phyloP scores from a whole-genome alignment of 2,113 vertebrate genomes.

The Myrmophylax atrothorax region DNA sequence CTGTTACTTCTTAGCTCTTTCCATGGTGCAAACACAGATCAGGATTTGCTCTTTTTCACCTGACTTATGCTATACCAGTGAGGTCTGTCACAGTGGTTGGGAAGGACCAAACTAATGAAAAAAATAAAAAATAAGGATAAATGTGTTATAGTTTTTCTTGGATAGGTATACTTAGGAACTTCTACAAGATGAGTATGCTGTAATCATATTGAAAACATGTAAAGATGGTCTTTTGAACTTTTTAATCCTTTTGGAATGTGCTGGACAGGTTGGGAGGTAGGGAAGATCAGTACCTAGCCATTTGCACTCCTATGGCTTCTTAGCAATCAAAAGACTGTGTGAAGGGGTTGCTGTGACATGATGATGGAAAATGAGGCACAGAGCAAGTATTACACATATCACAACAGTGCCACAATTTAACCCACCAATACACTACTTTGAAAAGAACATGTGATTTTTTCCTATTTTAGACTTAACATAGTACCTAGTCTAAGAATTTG shows the following conservation, averaged over 20 bases:
- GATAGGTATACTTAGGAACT: background rate
- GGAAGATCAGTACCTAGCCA: background rate
- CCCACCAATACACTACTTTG: background rate
- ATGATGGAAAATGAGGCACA: background rate
- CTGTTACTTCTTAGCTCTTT: background rate
- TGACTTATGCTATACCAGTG: background rate
- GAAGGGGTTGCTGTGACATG: background rate
- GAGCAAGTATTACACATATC: background rate
- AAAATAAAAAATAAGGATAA: background rate
- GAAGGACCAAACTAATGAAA: background rate
- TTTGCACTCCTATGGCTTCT: background rate
- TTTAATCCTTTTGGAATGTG: background rate
- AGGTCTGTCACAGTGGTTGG: background rate
- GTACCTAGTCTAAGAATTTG: background rate
- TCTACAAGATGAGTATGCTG: background rate
- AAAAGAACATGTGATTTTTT: background rate
- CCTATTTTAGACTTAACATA: background rate
- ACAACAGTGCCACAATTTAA: background rate
- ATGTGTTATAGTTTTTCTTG: background rate
- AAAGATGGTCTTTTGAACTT: background rate
- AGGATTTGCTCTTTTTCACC: background rate
- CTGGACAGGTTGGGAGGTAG: background rate
- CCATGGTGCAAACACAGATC: background rate
- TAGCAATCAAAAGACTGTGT: background rate
- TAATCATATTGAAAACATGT: background rate